Base-by-base conservation (phyloP, 2,113 vertebrate genomes). In the Ammodytes dubius region DNA sequence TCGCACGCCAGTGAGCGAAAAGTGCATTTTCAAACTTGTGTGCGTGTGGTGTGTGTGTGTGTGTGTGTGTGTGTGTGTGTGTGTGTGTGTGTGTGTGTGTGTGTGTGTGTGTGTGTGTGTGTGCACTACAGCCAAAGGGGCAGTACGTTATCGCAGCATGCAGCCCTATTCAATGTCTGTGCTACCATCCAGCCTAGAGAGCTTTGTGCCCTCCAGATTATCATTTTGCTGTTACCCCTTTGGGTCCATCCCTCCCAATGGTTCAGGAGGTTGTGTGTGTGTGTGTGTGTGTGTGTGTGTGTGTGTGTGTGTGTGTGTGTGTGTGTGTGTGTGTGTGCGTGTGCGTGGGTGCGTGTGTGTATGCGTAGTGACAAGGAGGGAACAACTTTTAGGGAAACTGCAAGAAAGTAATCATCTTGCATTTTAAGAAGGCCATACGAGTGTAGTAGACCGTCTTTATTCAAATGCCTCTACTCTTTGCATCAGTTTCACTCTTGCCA, bases 121-220 rank as follows among this genome's bases (percentile, higher is more conserved):
- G 53, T 15, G 65, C 64, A 64, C 71, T 87, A 15, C 80, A 83
- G 90, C 90, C 90, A 90, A 87, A 90, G 89, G 88, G 88, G 68
- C 73, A 58, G 80, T 77, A 81, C 19, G 85, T 93, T 94, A 94
- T 94, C 91, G 13, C 87, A 88, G 84, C 68, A 79, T 78, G 89
- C 89, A 93, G 89, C 77, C 83, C 64, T 60, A 77, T 92, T 91
- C 74, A 70, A 65, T 90, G 89, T 83, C 74, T 84, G 72, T 63
- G 73, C 78, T 60, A 19, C 77, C 70, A 83, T 87, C 58, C 74
- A 80, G 42, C 87, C 88, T 88, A 74, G 84, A 92, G 89, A 89
- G 84, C 84, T 60, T 79, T 77, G 72, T 74, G 83, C 69, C 89
- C 84, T 82, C 75, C 56, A 88, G 90, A 90, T 87, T 92, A 87